These are phyloP conservation scores for Drosophila anomelani DNA, from an alignment of 2,888 invertebrate species.

Conservation along the genomic window DNA sequence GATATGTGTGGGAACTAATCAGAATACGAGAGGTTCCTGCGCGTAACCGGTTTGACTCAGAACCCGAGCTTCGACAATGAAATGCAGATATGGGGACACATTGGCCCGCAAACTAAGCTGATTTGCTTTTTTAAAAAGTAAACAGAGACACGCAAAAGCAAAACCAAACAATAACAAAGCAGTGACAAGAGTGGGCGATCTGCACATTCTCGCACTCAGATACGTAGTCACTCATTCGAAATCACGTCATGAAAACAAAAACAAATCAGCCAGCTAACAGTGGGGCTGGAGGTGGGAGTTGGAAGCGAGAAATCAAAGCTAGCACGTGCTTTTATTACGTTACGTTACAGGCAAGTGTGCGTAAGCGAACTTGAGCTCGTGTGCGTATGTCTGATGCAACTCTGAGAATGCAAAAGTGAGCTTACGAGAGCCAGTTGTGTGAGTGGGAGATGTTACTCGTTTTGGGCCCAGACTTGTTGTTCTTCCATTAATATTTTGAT, in stretches of 20 bases:
- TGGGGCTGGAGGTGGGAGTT: constrained; percentile 11
- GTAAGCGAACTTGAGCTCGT: constrained; percentile 1
- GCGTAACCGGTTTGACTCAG: constrained; percentile 23
- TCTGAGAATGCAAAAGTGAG: constrained; percentile 30
- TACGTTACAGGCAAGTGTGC: constrained; percentile 58
- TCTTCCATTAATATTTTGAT: constrained; percentile 16
- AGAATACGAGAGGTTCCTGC: constrained; percentile 30
- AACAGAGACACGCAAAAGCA: constrained; percentile 48
- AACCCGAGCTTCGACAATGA: not conserved
- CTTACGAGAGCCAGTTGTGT: constrained; percentile 6
- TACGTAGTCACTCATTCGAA: not conserved
- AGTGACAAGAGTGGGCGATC: constrained; percentile 21
- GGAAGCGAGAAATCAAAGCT: constrained; percentile 66
- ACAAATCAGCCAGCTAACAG: constrained; percentile 7
- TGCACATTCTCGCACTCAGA: constrained; percentile 7
- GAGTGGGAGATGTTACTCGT: constrained; percentile 4
- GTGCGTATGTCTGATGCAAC: constrained; percentile 36
- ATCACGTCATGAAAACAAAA: constrained; percentile 11
- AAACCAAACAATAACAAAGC: constrained; percentile 28
- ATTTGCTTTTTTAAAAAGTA: constrained; percentile 17
- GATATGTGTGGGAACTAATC: constrained; percentile 64
- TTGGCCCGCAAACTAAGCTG: not conserved
- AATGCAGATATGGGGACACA: constrained; percentile 15
- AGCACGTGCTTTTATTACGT: constrained; percentile 83
- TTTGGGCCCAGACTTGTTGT: constrained; percentile 2